Evolutionary conservation across 2,113 vertebrate genomes (phyloP).

Genomic region (Mystacornis crossleyi): DNA sequence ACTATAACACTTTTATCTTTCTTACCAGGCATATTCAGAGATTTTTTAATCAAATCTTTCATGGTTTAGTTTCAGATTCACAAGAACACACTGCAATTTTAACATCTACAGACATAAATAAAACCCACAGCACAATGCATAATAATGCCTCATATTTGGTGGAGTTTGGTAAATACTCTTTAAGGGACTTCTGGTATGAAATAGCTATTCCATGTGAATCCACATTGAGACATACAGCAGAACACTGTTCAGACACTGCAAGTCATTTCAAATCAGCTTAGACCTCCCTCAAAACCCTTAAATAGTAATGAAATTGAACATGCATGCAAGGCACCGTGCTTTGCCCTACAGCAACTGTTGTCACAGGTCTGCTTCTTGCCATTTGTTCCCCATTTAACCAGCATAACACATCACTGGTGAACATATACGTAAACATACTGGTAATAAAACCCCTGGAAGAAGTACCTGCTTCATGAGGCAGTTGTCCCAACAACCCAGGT

Average conservation of each 20-base stretch:
- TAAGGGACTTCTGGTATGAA: neutral
- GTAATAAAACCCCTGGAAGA: neutral
- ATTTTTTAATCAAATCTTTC: neutral
- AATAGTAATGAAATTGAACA: slow-evolving; percentile 69
- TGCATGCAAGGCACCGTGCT: slow-evolving; percentile 3
- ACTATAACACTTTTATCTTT: neutral
- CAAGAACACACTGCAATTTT: neutral
- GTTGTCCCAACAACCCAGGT: neutral
- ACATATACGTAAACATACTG: neutral
- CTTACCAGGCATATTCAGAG: neutral
- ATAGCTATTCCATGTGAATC: slow-evolving; percentile 15
- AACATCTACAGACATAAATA: neutral
- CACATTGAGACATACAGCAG: neutral
- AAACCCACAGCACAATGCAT: slow-evolving; percentile 12
- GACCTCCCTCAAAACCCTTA: slow-evolving; percentile 40
- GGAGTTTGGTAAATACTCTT: neutral
- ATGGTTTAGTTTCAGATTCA: slow-evolving; percentile 1
- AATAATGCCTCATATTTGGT: neutral
- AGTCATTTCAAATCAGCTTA: slow-evolving; percentile 62
- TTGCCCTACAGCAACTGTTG: slow-evolving; percentile 30
- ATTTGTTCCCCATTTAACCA: slow-evolving; percentile 54
- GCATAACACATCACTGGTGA: neutral
- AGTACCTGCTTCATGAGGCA: neutral
- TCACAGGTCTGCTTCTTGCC: slow-evolving; percentile 10
- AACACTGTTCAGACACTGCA: slow-evolving; percentile 22